Percentiles rank a stretch among this genome's conserved stretches.
Conservation (phyloP, 2,797 vertebrate genomes). For the Leuciscus waleckii region DNA sequence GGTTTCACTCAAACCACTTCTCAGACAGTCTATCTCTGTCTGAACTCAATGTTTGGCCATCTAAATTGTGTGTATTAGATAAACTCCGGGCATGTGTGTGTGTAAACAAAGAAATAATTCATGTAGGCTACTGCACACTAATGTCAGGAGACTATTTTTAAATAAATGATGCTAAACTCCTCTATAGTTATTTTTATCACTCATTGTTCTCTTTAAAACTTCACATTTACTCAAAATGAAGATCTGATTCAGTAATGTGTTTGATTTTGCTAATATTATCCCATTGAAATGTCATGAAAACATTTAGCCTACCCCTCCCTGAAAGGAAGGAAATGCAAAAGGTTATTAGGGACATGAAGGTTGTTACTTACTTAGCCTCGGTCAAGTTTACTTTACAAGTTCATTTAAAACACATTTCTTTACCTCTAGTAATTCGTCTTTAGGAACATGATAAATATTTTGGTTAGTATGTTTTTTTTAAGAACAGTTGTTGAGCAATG, state of each 20-base stretch:
- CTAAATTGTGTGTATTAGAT: constrained; percentile 14
- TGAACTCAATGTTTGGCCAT: background rate
- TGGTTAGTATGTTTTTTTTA: background rate
- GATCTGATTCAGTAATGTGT: background rate
- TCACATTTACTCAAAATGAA: background rate
- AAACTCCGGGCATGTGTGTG: background rate
- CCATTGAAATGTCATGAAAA: constrained; percentile 27
- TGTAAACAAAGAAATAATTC: background rate
- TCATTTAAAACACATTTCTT: background rate
- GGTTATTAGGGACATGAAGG: background rate
- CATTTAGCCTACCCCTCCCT: background rate
- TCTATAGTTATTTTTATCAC: background rate
- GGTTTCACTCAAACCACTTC: background rate
- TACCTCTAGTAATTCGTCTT: background rate
- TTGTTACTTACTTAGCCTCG: background rate
- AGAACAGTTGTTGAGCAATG: background rate
- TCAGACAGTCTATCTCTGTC: background rate
- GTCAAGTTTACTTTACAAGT: background rate
- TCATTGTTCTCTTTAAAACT: background rate
- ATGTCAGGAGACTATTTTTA: background rate
- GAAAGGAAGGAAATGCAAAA: constrained; percentile 17
- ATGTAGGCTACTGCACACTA: background rate
- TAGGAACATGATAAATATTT: background rate
- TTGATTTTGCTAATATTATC: constrained; percentile 3
- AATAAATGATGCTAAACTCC: background rate